These are phyloP conservation scores for Steinernema scapterisci DNA, from an alignment of 2,888 invertebrate genomes.

Conservation along the genomic window DNA sequence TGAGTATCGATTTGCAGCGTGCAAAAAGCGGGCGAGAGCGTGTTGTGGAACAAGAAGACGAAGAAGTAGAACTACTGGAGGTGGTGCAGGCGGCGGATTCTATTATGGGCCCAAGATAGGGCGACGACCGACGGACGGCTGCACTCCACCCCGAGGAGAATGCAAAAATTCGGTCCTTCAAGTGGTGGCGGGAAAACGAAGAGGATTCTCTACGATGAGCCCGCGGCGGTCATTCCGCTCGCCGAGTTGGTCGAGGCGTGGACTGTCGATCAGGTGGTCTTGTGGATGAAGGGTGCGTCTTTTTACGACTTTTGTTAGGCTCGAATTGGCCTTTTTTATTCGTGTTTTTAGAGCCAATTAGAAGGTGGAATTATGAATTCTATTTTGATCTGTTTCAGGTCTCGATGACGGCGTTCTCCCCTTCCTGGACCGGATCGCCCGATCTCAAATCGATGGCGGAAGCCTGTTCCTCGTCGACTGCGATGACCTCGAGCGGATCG, in stretches of 20 bases:
- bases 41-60: neutral
- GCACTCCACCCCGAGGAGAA: neutral
- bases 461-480: slow-evolving; percentile 83
- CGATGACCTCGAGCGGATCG: slow-evolving; percentile 85
- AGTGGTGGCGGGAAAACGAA: neutral
- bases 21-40: neutral
- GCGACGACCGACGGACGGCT: neutral
- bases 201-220: neutral
- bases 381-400: too few relatives aligned
- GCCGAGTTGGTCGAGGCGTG: slow-evolving; percentile 30
- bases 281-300: slow-evolving; percentile 44
- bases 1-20: slow-evolving; percentile 10
- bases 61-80: neutral
- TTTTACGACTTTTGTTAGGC: too few relatives aligned
- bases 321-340: too few relatives aligned
- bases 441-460: slow-evolving; percentile 72
- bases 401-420: slow-evolving; percentile 17
- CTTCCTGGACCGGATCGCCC: neutral
- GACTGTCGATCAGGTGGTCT: slow-evolving; percentile 43
- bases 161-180: neutral
- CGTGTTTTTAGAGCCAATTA: too few relatives aligned
- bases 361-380: too few relatives aligned
- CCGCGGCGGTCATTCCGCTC: neutral
- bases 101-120: neutral
- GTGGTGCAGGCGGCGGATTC: neutral